Base-by-base conservation (phyloP, 2,113 vertebrate species). In the Paradoxurus hermaphroditus region DNA sequence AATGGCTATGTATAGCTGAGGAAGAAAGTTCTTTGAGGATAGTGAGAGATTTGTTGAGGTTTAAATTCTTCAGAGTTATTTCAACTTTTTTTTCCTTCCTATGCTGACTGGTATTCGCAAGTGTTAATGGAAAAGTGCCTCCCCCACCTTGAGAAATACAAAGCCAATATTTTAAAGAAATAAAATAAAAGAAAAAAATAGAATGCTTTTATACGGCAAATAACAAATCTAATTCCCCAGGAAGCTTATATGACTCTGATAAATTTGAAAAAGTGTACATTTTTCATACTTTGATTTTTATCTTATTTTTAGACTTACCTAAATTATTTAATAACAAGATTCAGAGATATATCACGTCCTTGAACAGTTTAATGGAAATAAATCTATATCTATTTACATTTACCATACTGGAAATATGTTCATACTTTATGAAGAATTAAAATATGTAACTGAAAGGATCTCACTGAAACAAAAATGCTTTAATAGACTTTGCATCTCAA, bases 1-100 rank as follows among this genome's bases (percentile, higher is more conserved):
- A 51, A 88, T 86, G 1, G 2, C 59, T n/a, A 97, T 96, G 77
- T 97, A 85, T 67, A 96, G 97, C 95, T 21, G 23, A 83, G 63
- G 1, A 72, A 95, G 95, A 77, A 91, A 97, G 73, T 90, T 53
- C 51, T 53, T 36, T 95, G 95, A 65, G 77, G 34, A 62, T 59
- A 97, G 51, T 86, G 46, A 96, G 31, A 92, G 56, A 97, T 88
- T 86, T 62, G 0, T 86, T 97, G 79, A 86, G 10, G 90, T 29
- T 93, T 96, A 23, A 79, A 93, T 92, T 81, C 1, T 4, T 94
- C 53, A 93, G 86, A 4, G 44, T 95, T 92, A 82, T 93, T 91
- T 91, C 91, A 73, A 90, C 16, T 81, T 31, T 86, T 18, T 90
- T 44, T 85, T 49, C 46, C 9, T 44, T 79, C 44, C 77, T 53